Evolutionary conservation across 64 coral and sea anemone species (phyloP).

Genomic region (Trachythela sp.): DNA sequence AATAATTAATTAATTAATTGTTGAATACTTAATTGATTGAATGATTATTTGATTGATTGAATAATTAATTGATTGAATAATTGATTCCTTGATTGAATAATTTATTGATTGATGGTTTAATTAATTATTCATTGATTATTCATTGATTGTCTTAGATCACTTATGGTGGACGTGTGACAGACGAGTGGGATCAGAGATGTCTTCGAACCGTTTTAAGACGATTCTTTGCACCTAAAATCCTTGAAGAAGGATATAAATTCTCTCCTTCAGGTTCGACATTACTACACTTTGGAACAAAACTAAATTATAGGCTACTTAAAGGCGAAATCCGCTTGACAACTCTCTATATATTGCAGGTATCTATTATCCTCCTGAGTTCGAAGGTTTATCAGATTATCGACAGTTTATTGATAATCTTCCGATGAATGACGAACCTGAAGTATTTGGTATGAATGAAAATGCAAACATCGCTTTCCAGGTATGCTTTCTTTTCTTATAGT

Average conservation of each 20-base stretch:
- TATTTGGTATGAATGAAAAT: constrained; percentile 97
- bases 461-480: constrained; percentile 99
- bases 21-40: too few relatives aligned
- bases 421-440: constrained; percentile 86
- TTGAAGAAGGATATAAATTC: constrained; percentile 89
- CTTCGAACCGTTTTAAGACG: constrained; percentile 77
- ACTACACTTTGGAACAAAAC: too few relatives aligned
- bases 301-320: too few relatives aligned
- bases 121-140: too few relatives aligned
- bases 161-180: constrained; percentile 93
- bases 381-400: constrained; percentile 66
- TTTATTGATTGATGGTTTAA: too few relatives aligned
- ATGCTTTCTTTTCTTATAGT: background rate
- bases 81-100: too few relatives aligned
- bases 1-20: too few relatives aligned
- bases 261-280: constrained; percentile 65
- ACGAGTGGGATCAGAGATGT: constrained; percentile 96
- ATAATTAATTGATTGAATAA: too few relatives aligned
- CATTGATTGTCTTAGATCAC: too few relatives aligned
- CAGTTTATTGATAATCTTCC: constrained; percentile 85
- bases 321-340: background rate
- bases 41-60: too few relatives aligned
- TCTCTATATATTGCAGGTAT: constrained; percentile 46
- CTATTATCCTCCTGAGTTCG: constrained; percentile 77
- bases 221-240: constrained; percentile 77